Conservation (phyloP, 2,888 invertebrate genomes). For the Acanthosepion pharaonis region DNA sequence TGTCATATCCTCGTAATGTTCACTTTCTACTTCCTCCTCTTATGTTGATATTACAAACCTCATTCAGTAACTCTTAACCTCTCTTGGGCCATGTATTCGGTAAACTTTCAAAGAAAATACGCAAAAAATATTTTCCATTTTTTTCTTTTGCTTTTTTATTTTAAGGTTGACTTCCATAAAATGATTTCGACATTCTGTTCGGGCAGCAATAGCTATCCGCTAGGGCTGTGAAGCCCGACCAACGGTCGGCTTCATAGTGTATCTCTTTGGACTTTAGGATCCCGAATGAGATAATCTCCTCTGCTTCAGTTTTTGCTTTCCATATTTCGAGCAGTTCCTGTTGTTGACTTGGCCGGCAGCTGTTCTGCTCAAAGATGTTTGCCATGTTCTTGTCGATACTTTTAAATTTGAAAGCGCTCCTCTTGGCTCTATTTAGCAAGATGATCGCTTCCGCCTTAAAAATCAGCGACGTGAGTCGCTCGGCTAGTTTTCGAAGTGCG, state of each 20-base stretch:
- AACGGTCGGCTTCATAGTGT: slow-evolving; percentile 34
- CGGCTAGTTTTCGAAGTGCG: slow-evolving; percentile 25
- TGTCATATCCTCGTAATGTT: no score
- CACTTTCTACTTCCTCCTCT: no score
- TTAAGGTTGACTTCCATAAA: neutral
- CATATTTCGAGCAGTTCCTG: slow-evolving; percentile 36
- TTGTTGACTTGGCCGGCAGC: neutral
- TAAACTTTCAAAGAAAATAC: no score
- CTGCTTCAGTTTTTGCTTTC: slow-evolving; percentile 44
- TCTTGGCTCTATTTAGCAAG: slow-evolving; percentile 36
- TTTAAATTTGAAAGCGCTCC: slow-evolving; percentile 24
- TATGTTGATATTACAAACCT: no score
- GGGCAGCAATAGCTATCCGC: neutral
- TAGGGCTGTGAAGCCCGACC: slow-evolving; percentile 35
- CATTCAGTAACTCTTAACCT: no score
- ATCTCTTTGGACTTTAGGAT: slow-evolving; percentile 39
- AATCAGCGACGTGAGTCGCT: slow-evolving; percentile 24
- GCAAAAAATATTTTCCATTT: no score
- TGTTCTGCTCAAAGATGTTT: neutral
- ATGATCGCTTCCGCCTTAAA: slow-evolving; percentile 40
- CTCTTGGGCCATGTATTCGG: no score
- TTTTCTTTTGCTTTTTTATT: neutral
- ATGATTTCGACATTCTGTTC: neutral
- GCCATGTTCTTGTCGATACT: slow-evolving; percentile 35
- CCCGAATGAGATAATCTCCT: slow-evolving; percentile 18